Percentiles rank a stretch among this genome's conserved stretches.
Conservation (phyloP, 2,113 vertebrate species). For the Odocoileus virginianus region DNA sequence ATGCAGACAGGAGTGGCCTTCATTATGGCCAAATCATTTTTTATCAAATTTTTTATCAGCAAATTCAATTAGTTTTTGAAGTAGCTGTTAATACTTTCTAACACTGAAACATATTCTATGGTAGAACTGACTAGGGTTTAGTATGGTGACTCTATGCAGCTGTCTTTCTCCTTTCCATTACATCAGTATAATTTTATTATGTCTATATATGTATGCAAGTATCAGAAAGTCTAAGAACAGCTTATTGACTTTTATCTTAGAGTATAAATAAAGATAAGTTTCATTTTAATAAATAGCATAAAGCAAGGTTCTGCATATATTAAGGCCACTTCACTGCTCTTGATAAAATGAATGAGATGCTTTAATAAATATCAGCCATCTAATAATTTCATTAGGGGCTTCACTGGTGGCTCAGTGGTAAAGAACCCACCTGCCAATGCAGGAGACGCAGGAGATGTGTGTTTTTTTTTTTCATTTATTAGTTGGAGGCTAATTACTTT, state of each 20-base stretch:
- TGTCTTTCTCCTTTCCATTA: not conserved
- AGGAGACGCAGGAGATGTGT: not conserved
- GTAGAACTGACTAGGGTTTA: not conserved
- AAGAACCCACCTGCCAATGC: not conserved
- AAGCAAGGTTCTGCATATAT: not conserved
- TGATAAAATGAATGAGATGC: not conserved
- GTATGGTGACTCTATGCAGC: not conserved
- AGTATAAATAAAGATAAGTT: conserved; percentile 8
- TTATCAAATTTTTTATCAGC: not conserved
- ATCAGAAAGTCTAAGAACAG: not conserved
- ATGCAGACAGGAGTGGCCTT: conserved; percentile 16
- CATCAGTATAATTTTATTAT: not conserved
- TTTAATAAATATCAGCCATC: not conserved
- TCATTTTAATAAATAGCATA: conserved; percentile 21
- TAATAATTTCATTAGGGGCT: conserved; percentile 1
- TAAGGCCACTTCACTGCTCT: not conserved
- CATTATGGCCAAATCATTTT: not conserved
- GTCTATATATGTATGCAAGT: not conserved
- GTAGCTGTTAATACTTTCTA: not conserved
- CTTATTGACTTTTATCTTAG: not conserved
- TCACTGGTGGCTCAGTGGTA: not conserved
- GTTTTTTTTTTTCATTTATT: not conserved
- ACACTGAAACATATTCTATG: not conserved
- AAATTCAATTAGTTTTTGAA: conserved; percentile 39
- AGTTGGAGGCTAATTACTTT: too few relatives aligned